Evolutionary conservation across 2,888 invertebrate genomes (phyloP), one percentile per base, ranked within the genome.

Genomic region (Rhingia rostrata): DNA sequence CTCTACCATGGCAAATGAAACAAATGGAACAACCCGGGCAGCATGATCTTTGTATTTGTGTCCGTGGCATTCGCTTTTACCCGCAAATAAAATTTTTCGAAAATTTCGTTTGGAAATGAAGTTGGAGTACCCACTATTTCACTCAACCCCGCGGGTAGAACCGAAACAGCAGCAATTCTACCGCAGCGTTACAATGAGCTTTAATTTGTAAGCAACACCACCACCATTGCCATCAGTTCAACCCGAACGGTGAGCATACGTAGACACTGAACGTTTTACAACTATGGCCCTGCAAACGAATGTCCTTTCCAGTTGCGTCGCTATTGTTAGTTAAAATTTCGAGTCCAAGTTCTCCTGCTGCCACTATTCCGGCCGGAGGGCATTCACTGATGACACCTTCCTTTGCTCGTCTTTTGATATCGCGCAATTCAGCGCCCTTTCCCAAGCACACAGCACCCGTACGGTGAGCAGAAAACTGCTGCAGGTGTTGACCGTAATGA

Each of bases 401-500:
- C 69, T 64, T 80, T 70, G 69, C 63, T 64, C 43, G 22, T 56
- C 61, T 61, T 80, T 74, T 69, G 14, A 22, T 39, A 63, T 54
- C 51, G 43, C 70, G 37, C 33, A 14, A 49, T 43, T 2, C 14
- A 39, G 22, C 54, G n/a, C 43, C 47, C 61, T 64, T 54, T 37
- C 5, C 58, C 14, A 7, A 37, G 54, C 51, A 43, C 51, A 56
- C 41, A 4, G 35, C 7, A 14, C 35, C 58, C 53, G 53, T 45
- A 47, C 64, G 64, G 47, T 35, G 66, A 77, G 35, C 69, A 61
- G 35, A 78, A 78, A 1, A 22, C n/a, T 64, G 69, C 84, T 80
- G 79, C 84, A 80, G 84, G 84, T 84, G 79, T 80, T 80, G 60
- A 79, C 53, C 80, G 54, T 80, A 84, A 84, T 84, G 84, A 80